Percentiles rank a stretch among this genome's conserved stretches.
Conservation (phyloP, 2,888 invertebrate species). For the Vesta saturnalis region DNA sequence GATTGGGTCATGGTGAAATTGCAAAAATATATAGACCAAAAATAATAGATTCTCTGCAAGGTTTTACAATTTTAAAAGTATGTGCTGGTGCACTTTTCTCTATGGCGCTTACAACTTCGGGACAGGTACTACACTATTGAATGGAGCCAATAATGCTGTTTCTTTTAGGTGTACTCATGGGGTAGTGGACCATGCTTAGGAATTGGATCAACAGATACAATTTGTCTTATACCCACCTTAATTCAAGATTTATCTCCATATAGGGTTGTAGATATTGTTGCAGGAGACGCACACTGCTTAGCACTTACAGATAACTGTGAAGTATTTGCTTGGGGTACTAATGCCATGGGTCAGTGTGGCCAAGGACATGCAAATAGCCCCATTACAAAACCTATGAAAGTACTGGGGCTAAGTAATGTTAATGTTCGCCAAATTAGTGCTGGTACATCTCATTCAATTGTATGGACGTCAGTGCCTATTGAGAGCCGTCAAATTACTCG, state of each 20-base stretch:
- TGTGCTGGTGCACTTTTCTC: slow-evolving; percentile 67
- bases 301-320: slow-evolving; percentile 67
- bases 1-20: slow-evolving; percentile 62
- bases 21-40: slow-evolving; percentile 66
- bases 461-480: slow-evolving; percentile 67
- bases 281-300: slow-evolving; percentile 71
- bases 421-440: slow-evolving; percentile 70
- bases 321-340: slow-evolving; percentile 71
- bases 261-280: slow-evolving; percentile 68
- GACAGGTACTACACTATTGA: slow-evolving; percentile 55
- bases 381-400: slow-evolving; percentile 66
- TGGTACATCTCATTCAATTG: slow-evolving; percentile 71
- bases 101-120: slow-evolving; percentile 64
- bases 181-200: slow-evolving; percentile 71
- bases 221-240: slow-evolving; percentile 65
- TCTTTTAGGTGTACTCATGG: slow-evolving; percentile 66
- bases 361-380: slow-evolving; percentile 70
- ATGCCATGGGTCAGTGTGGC: slow-evolving; percentile 73
- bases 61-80: slow-evolving; percentile 67
- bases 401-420: slow-evolving; percentile 66
- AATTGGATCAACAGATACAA: slow-evolving; percentile 66
- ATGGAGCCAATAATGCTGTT: background rate
- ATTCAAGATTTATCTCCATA: slow-evolving; percentile 65
- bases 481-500: slow-evolving; percentile 66
- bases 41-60: slow-evolving; percentile 68